Percentiles rank a stretch among this genome's conserved stretches.
Conservation (phyloP, 1,140 invertebrate species). For the Panulirus ornatus region DNA sequence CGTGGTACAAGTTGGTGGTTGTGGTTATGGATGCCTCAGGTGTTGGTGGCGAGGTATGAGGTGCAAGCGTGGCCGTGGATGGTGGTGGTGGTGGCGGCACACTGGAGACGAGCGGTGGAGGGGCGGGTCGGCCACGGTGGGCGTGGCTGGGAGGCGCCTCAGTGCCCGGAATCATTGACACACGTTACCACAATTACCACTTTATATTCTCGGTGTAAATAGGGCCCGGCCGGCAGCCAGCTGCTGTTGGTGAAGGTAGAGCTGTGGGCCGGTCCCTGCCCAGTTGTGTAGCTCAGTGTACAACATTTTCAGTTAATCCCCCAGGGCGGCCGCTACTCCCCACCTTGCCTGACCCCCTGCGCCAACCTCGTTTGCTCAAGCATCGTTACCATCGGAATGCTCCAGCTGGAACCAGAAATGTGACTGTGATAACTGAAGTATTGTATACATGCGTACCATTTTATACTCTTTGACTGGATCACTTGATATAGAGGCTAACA, state of each 20-base stretch:
- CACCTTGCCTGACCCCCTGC: constrained; percentile 64
- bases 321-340: constrained; percentile 58
- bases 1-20: constrained; percentile 47
- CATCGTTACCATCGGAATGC: constrained; percentile 50
- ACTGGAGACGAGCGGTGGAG: constrained; percentile 44
- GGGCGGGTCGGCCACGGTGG: constrained; percentile 49
- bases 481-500: constrained; percentile 62
- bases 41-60: constrained; percentile 44
- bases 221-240: constrained; percentile 55
- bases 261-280: constrained; percentile 46
- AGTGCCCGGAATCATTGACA: constrained; percentile 23
- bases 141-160: constrained; percentile 52
- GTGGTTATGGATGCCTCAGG: constrained; percentile 19
- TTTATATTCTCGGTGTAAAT: constrained; percentile 44
- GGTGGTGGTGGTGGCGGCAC: constrained; percentile 25
- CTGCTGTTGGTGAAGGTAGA: constrained; percentile 12
- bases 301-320: constrained; percentile 65
- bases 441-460: constrained; percentile 65
- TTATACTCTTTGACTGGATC: constrained; percentile 59
- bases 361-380: constrained; percentile 65
- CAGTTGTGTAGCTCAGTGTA: constrained; percentile 70
- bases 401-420: constrained; percentile 54
- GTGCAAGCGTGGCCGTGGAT: not conserved
- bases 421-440: constrained; percentile 71
- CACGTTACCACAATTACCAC: constrained; percentile 17